Conservation (phyloP, 2,113 vertebrate genomes). For the Orthonyx spaldingii region DNA sequence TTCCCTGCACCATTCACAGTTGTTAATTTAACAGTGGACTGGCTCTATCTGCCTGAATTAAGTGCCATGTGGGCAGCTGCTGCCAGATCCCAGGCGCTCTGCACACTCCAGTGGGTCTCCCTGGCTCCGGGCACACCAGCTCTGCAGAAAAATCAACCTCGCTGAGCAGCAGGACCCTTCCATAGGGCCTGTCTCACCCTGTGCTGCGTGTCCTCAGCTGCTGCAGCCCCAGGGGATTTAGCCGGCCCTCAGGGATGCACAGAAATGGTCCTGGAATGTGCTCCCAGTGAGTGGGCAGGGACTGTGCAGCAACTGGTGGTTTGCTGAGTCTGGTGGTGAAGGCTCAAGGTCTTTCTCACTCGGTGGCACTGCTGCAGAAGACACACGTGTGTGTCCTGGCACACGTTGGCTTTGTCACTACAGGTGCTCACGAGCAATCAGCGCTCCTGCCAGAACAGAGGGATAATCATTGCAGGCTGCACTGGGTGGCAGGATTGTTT, state of each 20-base stretch:
- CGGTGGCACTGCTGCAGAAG: not conserved
- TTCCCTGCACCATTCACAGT: not conserved
- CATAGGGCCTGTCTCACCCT: not conserved
- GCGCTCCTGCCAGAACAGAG: not conserved
- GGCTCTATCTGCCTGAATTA: not conserved
- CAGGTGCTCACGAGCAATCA: not conserved
- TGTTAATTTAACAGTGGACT: conserved; percentile 41
- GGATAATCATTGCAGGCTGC: not conserved
- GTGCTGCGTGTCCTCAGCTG: not conserved
- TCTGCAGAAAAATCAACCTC: not conserved
- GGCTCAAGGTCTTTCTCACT: not conserved
- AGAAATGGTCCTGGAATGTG: not conserved
- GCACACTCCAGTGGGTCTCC: not conserved
- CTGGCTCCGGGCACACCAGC: not conserved
- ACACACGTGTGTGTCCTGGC: not conserved
- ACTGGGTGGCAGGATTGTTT: not conserved
- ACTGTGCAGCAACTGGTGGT: not conserved
- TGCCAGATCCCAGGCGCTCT: not conserved
- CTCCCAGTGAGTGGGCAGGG: not conserved
- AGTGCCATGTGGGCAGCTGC: not conserved
- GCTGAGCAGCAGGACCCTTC: not conserved
- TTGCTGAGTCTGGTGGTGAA: not conserved
- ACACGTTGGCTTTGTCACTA: not conserved
- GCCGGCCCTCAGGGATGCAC: not conserved
- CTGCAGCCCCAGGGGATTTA: not conserved